Percentiles rank a stretch among this genome's conserved stretches.
Conservation (phyloP, 2,797 vertebrate species). For the Pseudochirops corinnae region DNA sequence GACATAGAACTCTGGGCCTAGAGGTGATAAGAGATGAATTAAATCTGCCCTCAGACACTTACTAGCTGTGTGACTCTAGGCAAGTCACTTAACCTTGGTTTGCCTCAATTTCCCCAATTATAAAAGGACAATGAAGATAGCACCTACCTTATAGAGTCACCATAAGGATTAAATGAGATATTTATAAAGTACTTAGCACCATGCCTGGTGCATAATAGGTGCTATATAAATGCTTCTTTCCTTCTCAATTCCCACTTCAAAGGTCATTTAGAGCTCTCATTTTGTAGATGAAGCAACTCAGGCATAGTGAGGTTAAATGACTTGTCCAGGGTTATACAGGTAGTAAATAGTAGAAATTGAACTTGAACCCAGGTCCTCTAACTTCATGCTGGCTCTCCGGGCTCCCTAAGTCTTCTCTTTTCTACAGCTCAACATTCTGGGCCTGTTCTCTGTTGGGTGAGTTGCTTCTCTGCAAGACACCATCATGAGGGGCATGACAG, state of each 20-base stretch:
- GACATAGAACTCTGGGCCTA: background rate
- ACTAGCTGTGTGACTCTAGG: background rate
- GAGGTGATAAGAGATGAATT: background rate
- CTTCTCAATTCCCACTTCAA: background rate
- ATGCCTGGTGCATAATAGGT: background rate
- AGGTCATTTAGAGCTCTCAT: background rate
- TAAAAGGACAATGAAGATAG: background rate
- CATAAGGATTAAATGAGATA: background rate
- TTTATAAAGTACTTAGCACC: background rate
- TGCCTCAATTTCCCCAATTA: background rate
- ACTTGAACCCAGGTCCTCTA: background rate
- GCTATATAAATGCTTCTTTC: background rate
- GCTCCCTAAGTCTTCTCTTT: background rate
- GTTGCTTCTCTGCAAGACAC: background rate
- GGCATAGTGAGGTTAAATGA: background rate
- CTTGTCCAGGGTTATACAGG: background rate
- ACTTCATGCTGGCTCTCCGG: background rate
- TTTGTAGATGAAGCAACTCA: background rate
- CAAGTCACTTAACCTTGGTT: background rate
- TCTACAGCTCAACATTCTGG: background rate
- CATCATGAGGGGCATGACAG: background rate
- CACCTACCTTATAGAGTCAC: background rate
- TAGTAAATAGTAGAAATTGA: background rate
- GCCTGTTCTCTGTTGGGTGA: too few species aligned
- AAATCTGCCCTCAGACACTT: background rate